Conservation (phyloP, 2,888 invertebrate species). For the Ganaspis brasiliensis region DNA sequence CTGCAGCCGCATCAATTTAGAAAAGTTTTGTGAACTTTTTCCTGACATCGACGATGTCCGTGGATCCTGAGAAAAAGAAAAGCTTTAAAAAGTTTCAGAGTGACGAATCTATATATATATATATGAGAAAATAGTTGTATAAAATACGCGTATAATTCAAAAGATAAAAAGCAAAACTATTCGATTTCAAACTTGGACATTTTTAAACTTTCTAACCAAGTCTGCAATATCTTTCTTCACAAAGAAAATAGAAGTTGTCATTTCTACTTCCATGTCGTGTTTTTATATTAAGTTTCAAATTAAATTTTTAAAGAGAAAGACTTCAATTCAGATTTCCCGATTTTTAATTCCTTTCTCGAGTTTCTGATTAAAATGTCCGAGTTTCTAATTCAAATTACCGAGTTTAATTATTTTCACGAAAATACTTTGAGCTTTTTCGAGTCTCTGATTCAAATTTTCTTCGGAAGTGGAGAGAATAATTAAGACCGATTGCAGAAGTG, state of each 20-base stretch:
- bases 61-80: not conserved
- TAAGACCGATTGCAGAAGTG: not conserved
- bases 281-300: too few relatives aligned
- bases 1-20: constrained; percentile 32
- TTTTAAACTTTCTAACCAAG: constrained; percentile 15
- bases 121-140: too few relatives aligned
- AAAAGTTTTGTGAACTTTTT: constrained; percentile 14
- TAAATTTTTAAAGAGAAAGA: too few relatives aligned
- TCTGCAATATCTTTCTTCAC: constrained; percentile 16
- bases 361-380: too few relatives aligned
- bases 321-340: too few relatives aligned
- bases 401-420: too few relatives aligned
- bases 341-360: too few relatives aligned
- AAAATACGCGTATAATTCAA: constrained; percentile 11
- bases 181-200: constrained; percentile 59
- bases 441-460: not conserved
- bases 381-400: too few relatives aligned
- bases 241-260: not conserved
- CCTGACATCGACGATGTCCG: constrained; percentile 16
- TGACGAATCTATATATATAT: not conserved
- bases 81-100: not conserved
- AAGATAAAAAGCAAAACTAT: constrained; percentile 48
- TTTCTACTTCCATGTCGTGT: not conserved
- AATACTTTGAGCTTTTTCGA: too few relatives aligned
- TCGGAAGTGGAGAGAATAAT: not conserved